Evolutionary conservation across 2,113 vertebrate species (phyloP).

Genomic region (Heptranchias perlo): DNA sequence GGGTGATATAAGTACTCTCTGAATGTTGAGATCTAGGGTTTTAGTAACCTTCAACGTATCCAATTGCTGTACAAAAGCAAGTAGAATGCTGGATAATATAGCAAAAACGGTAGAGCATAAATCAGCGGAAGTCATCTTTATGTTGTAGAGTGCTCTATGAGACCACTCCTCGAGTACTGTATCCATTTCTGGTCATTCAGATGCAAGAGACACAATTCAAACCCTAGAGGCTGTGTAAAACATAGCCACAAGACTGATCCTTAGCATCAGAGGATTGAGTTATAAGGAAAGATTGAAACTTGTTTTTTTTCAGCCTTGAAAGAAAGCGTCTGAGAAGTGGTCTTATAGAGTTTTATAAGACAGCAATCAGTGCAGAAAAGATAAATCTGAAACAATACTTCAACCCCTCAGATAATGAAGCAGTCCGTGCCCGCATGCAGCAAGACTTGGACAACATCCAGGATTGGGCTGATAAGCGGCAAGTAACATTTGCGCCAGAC

Average conservation of each 20-base stretch:
- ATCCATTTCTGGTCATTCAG: not conserved
- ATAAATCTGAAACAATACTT: too few relatives aligned
- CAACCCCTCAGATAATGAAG: too few relatives aligned
- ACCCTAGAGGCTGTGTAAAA: not conserved
- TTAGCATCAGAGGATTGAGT: not conserved
- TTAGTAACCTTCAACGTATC: too few relatives aligned
- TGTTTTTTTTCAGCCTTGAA: not conserved
- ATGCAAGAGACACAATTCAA: not conserved
- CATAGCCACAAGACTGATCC: not conserved
- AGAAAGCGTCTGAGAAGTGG: not conserved
- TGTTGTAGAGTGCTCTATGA: not conserved
- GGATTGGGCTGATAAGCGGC: too few relatives aligned
- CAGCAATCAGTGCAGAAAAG: not conserved
- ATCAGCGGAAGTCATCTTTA: not conserved
- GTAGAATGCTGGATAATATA: not conserved
- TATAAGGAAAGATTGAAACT: not conserved
- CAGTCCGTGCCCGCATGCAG: too few relatives aligned
- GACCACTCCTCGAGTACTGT: not conserved
- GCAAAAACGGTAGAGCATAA: not conserved
- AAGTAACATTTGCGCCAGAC: too few relatives aligned
- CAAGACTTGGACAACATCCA: too few relatives aligned
- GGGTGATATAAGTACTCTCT: not conserved
- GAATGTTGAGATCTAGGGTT: not conserved
- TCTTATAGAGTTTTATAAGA: not conserved
- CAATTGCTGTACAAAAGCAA: not conserved